A percentile compares a stretch with the other conserved stretches of the same genome.
Conservation (phyloP, 2,888 invertebrate genomes). For the Drosophila bunnanda region DNA sequence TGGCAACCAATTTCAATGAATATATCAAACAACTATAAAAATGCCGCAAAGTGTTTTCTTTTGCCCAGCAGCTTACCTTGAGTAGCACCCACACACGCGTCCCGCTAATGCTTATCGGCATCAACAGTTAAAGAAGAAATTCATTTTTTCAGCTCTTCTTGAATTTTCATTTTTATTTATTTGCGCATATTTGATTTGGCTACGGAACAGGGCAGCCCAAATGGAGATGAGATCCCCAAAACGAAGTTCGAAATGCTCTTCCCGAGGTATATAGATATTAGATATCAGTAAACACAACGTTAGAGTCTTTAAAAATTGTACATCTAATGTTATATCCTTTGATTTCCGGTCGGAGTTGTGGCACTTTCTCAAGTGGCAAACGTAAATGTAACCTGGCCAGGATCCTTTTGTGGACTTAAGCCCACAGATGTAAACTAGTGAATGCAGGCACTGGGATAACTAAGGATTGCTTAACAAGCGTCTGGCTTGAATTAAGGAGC, state of each 20-base stretch:
- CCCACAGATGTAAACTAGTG: conserved; percentile 10
- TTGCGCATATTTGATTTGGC: conserved; percentile 78
- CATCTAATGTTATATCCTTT: background rate
- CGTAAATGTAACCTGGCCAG: background rate
- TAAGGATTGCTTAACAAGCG: conserved; percentile 24
- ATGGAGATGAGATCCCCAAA: too few relatives aligned
- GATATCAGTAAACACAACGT: too few relatives aligned
- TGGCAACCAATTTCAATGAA: conserved; percentile 76
- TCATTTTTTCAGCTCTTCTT: conserved; percentile 57
- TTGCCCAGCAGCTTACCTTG: conserved; percentile 61
- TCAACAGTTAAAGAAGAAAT: conserved; percentile 53
- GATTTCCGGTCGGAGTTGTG: background rate
- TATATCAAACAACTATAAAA: conserved; percentile 77
- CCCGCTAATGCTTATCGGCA: conserved; percentile 54
- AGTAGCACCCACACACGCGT: background rate
- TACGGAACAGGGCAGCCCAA: conserved; percentile 6
- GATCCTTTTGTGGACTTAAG: conserved; percentile 1
- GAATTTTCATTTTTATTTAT: conserved; percentile 79
- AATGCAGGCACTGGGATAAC: conserved; percentile 1
- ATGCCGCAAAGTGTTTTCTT: conserved; percentile 77
- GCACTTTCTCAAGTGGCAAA: background rate
- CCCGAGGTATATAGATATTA: background rate
- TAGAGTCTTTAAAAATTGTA: background rate
- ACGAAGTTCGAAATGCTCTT: conserved; percentile 13
- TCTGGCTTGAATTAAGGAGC: conserved; percentile 26